Evolutionary conservation across 2,888 invertebrate species (phyloP).

Genomic region (Gymnocheta viridis): DNA sequence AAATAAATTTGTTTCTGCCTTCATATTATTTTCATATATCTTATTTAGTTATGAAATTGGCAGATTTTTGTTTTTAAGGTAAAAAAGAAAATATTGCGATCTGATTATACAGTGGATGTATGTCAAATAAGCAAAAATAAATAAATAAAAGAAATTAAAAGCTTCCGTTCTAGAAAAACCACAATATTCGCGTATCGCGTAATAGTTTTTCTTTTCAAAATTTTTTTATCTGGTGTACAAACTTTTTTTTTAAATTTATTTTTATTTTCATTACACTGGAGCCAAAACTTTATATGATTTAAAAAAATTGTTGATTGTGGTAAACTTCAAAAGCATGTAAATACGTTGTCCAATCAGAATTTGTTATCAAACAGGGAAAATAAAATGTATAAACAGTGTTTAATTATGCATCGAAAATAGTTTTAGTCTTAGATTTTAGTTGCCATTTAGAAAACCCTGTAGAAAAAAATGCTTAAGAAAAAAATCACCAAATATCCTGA

Average conservation of each 20-base stretch:
- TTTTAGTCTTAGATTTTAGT: too few species aligned
- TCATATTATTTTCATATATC: background rate
- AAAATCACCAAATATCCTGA: too few species aligned
- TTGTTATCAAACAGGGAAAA: too few species aligned
- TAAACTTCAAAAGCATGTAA: too few species aligned
- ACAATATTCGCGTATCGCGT: background rate
- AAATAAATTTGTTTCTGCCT: background rate
- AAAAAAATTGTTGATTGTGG: too few species aligned
- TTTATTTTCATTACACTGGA: background rate
- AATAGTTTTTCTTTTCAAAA: constrained; percentile 7
- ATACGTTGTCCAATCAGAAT: too few species aligned
- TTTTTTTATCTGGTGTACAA: constrained; percentile 1
- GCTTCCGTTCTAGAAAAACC: background rate
- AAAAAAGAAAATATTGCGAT: background rate
- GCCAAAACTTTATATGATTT: background rate
- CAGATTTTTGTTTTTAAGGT: background rate
- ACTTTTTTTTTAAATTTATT: background rate
- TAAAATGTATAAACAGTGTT: too few species aligned
- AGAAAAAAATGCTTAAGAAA: too few species aligned
- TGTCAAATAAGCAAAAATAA: constrained; percentile 25
- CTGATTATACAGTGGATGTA: constrained; percentile 18
- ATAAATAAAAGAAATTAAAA: background rate
- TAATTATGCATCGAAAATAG: too few species aligned
- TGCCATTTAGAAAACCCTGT: too few species aligned
- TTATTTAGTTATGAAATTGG: constrained; percentile 2